Conservation (phyloP, 2,888 invertebrate species). For the Herminia tarsipennalis region DNA sequence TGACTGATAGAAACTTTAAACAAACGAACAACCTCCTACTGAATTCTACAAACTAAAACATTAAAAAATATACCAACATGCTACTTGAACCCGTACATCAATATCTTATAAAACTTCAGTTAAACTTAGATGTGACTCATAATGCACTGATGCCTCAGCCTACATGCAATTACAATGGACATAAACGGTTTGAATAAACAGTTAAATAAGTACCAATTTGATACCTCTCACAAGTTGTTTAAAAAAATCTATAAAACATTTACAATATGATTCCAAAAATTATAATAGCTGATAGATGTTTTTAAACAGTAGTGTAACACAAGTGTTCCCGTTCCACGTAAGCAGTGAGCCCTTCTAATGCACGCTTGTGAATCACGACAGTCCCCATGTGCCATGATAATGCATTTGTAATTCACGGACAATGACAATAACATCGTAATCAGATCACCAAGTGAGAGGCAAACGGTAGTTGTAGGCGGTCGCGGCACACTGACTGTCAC, state of each 20-base stretch:
- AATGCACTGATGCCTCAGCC: slow-evolving; percentile 71
- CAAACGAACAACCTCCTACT: slow-evolving; percentile 31
- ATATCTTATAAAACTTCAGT: slow-evolving; percentile 30
- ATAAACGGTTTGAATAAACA: slow-evolving; percentile 52
- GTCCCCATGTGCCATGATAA: slow-evolving; percentile 70
- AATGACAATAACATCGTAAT: slow-evolving; percentile 61
- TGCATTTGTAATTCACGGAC: slow-evolving; percentile 67
- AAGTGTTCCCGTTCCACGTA: slow-evolving; percentile 75
- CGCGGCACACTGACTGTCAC: slow-evolving; percentile 68
- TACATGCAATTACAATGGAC: slow-evolving; percentile 77
- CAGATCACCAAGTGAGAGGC: slow-evolving; percentile 80
- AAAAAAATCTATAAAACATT: slow-evolving; percentile 59
- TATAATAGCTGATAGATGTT: slow-evolving; percentile 52
- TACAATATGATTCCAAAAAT: neutral
- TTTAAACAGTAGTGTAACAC: slow-evolving; percentile 56
- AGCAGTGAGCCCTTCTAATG: slow-evolving; percentile 81
- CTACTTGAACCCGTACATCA: slow-evolving; percentile 44
- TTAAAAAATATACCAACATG: slow-evolving; percentile 53
- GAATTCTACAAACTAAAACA: slow-evolving; percentile 55
- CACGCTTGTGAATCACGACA: slow-evolving; percentile 73
- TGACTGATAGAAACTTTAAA: slow-evolving; percentile 24
- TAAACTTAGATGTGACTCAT: slow-evolving; percentile 41
- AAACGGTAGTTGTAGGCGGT: slow-evolving; percentile 68
- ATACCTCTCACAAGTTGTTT: slow-evolving; percentile 57
- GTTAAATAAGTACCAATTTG: slow-evolving; percentile 50